Base-by-base conservation (phyloP, 2,888 invertebrate species). In the Parapristionchus giblindavisi region DNA sequence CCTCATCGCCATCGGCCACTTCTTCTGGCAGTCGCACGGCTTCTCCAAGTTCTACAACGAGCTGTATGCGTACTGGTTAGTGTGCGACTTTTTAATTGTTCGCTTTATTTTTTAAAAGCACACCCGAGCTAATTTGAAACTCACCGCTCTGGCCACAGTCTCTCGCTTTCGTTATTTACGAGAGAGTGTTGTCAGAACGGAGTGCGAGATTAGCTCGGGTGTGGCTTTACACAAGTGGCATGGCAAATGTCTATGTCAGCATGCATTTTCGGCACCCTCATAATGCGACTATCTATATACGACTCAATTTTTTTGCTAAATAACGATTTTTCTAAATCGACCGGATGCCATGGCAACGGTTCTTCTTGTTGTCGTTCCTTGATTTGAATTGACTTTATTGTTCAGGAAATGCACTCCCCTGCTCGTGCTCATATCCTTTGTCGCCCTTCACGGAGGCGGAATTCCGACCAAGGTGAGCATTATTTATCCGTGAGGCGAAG, bases 1-100 rank as follows among this genome's bases (percentile, higher is more conserved):
- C 66, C 52, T 78, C 24, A 36, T 81, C 24, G 78, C 85, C 29
- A 80, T 86, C 74, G 80, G 77, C 54, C 80, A 83, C 73, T 86
- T 86, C 77, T 85, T 84, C 77, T 76, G 80, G 54, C 77, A 82
- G 38, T 84, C 85, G n/a, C 76, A 81, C 58, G 85, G 86, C 21
- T 85, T 85, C 76, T 74, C 77, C 40, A 82, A 84, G 77, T 79
- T 78, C 72, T 76, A 81, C 76, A 79, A 79, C 43, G 71, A 77
- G 29, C 66, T 75, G 32, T 85, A 85, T 75, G 78, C 81, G 8
- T 76, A 81, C 65, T 82, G 84, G 85, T 84, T 27, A 75, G 80
- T 79, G 32, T 24, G 32, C 17, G 27, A 21, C 14, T 14, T 56
- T 24, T 54, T 52, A 24, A 52, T n/a, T n/a, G n/a, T n/a, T n/a